Conservation (phyloP, 2,113 vertebrate species). For the Lagopus leucura region DNA sequence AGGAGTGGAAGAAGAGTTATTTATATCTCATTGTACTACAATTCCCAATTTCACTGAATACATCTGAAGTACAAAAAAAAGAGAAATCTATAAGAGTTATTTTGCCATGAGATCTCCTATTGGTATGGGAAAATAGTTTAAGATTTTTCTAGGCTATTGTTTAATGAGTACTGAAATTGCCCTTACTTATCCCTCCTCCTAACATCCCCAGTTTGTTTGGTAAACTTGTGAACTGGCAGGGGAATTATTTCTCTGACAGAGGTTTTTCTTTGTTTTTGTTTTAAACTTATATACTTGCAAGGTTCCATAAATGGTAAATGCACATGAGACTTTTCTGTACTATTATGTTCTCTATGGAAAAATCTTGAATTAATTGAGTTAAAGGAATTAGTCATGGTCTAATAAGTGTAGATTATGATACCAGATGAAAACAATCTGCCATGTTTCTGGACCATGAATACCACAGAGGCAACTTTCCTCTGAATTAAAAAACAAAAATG, state of each 20-base stretch:
- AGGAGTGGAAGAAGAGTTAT: neutral
- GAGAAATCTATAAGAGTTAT: neutral
- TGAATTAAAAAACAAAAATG: neutral
- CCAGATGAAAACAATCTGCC: neutral
- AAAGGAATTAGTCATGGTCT: neutral
- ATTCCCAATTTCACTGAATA: neutral
- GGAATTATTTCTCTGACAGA: neutral
- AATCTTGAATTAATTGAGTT: neutral
- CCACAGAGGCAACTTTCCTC: neutral
- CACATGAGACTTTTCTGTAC: neutral
- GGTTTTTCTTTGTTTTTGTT: no score
- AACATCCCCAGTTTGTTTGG: neutral
- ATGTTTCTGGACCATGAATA: neutral
- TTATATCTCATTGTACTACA: neutral
- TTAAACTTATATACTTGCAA: neutral
- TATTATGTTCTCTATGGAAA: neutral
- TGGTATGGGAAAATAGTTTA: neutral
- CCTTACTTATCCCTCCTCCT: neutral
- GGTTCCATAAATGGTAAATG: neutral
- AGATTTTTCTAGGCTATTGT: neutral
- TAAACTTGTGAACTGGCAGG: neutral
- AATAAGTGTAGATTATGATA: neutral
- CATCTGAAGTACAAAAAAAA: neutral
- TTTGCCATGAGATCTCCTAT: neutral
- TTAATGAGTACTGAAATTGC: neutral